These are phyloP conservation scores for Timema podura DNA, from an alignment of 2,888 invertebrate species.

Conservation along the genomic window DNA sequence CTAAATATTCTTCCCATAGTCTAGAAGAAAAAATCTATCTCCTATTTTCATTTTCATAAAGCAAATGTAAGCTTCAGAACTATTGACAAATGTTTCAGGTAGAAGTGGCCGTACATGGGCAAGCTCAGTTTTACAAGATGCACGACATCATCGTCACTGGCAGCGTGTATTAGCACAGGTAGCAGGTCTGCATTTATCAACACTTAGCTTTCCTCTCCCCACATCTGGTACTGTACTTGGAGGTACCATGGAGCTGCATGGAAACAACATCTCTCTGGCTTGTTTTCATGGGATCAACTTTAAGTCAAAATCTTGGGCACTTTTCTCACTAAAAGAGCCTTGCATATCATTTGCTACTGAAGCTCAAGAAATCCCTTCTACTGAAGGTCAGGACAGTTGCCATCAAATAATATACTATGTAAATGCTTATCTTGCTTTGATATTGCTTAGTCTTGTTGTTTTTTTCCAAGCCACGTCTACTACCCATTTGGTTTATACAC, in stretches of 20 bases:
- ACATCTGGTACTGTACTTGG: constrained; percentile 74
- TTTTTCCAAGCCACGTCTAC: no score
- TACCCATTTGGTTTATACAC: no score
- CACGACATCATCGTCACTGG: constrained; percentile 91
- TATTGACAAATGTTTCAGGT: no score
- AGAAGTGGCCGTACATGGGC: constrained; percentile 2
- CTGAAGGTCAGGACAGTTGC: constrained; percentile 54
- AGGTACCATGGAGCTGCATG: constrained; percentile 83
- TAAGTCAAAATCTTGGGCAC: constrained; percentile 92
- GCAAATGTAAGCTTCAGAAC: no score
- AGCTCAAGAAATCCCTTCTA: constrained; percentile 77
- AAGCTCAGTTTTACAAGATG: constrained; percentile 52
- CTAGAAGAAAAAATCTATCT: no score
- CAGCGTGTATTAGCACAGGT: constrained; percentile 80
- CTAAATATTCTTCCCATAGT: no score
- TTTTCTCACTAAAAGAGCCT: constrained; percentile 90
- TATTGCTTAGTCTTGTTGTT: no score
- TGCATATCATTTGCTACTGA: constrained; percentile 90
- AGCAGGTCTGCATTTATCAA: constrained; percentile 73
- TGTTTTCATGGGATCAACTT: constrained; percentile 98
- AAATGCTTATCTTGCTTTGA: no score
- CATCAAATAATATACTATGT: no score
- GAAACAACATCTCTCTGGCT: constrained; percentile 79
- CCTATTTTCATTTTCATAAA: no score
- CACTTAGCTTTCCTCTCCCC: constrained; percentile 64